Evolutionary conservation across 2,888 invertebrate genomes (phyloP).

Genomic region (Drosophila sordidula): DNA sequence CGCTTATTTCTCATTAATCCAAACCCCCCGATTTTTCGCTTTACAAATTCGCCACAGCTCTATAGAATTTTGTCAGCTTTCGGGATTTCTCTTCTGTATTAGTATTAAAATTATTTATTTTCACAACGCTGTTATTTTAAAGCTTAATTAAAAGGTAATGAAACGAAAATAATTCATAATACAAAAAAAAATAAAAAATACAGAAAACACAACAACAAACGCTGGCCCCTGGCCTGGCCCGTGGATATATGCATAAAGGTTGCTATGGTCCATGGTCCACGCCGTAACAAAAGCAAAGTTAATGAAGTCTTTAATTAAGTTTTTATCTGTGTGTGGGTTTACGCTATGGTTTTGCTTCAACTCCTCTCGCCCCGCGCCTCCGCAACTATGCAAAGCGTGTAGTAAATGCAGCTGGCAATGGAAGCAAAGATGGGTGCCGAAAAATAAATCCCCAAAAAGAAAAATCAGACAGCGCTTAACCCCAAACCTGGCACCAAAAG

Average conservation of each 20-base stretch:
- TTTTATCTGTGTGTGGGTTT: conserved; percentile 41
- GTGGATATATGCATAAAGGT: conserved; percentile 12
- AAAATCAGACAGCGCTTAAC: conserved; percentile 43
- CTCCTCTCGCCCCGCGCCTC: conserved; percentile 3
- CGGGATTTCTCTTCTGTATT: conserved; percentile 14
- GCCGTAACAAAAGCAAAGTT: conserved; percentile 60
- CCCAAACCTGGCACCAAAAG: conserved; percentile 25
- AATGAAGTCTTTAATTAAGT: conserved; percentile 77
- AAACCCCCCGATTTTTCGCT: not conserved
- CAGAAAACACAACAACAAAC: not conserved
- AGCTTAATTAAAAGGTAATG: conserved; percentile 66
- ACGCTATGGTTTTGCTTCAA: conserved; percentile 13
- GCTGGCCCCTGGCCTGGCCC: conserved; percentile 23
- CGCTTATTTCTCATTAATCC: conserved; percentile 1
- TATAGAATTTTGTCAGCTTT: conserved; percentile 16
- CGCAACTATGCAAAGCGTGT: conserved; percentile 43
- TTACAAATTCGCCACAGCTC: not conserved
- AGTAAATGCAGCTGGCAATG: conserved; percentile 33
- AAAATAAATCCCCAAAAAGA: conserved; percentile 37
- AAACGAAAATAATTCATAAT: conserved; percentile 65
- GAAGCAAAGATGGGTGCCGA: conserved; percentile 28
- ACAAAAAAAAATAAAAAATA: conserved; percentile 24
- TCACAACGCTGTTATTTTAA: conserved; percentile 57
- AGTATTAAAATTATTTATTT: conserved; percentile 48
- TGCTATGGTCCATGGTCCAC: conserved; percentile 5